Conservation (phyloP, 2,888 invertebrate species). For the Lasius fuliginosus region DNA sequence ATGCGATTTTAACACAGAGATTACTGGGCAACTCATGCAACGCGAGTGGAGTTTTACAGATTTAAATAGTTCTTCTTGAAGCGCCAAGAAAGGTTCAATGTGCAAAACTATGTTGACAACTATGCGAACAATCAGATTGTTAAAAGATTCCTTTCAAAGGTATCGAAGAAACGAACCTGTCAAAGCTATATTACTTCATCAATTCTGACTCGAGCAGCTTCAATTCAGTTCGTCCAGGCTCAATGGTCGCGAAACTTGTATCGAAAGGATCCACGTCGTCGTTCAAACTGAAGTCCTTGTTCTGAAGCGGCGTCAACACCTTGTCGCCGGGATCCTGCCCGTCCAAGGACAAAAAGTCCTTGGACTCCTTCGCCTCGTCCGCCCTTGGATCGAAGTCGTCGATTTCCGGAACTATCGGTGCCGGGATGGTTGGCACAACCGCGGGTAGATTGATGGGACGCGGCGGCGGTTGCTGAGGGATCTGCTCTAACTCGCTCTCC, state of each 20-base stretch:
- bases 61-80: background rate
- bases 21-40: background rate
- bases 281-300: slow-evolving; percentile 80
- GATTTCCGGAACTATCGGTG: slow-evolving; percentile 55
- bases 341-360: slow-evolving; percentile 87
- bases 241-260: slow-evolving; percentile 92
- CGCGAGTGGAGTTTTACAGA: background rate
- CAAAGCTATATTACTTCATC: slow-evolving; percentile 83
- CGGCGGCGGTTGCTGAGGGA: slow-evolving; percentile 85
- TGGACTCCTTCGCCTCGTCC: slow-evolving; percentile 80
- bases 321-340: slow-evolving; percentile 87
- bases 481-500: slow-evolving; percentile 91
- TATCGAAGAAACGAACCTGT: slow-evolving; percentile 6
- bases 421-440: slow-evolving; percentile 58
- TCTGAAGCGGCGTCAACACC: slow-evolving; percentile 85
- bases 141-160: slow-evolving; percentile 3
- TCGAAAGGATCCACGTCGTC: slow-evolving; percentile 93
- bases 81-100: background rate
- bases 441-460: slow-evolving; percentile 72
- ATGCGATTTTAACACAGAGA: background rate
- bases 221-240: slow-evolving; percentile 92
- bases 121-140: background rate
- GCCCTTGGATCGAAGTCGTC: slow-evolving; percentile 88
- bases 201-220: slow-evolving; percentile 93
- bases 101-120: background rate